These are phyloP conservation scores for Gymnopithys bicolor DNA, from an alignment of 2,797 vertebrate species.

Conservation along the genomic window DNA sequence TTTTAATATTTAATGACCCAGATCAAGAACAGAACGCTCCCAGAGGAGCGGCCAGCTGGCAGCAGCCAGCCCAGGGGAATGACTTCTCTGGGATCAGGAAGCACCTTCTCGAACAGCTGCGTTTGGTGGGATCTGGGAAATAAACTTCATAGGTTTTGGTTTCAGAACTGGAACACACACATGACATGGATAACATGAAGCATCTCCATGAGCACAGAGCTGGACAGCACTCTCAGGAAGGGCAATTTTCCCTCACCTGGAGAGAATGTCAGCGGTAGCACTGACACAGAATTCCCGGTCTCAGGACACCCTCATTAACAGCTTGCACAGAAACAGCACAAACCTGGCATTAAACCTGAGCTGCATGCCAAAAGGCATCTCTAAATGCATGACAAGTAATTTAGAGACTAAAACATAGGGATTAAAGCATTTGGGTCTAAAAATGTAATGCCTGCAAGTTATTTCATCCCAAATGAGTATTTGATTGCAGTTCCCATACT, in stretches of 20 bases:
- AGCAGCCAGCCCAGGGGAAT: conserved; percentile 27
- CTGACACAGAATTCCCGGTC: fast-evolving
- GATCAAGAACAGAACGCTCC: conserved; percentile 56
- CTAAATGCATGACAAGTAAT: neutral
- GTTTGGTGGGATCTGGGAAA: neutral
- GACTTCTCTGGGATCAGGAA: neutral
- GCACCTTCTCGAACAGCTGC: neutral
- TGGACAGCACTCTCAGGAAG: neutral
- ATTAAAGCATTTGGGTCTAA: neutral
- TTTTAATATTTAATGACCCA: conserved; percentile 72
- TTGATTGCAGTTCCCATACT: neutral
- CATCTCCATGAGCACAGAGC: neutral
- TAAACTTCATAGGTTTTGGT: neutral
- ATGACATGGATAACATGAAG: fast-evolving
- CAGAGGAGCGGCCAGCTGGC: conserved; percentile 34
- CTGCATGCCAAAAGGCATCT: neutral
- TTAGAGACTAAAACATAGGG: neutral
- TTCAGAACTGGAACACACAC: neutral
- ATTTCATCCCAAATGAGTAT: neutral
- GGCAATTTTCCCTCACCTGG: neutral
- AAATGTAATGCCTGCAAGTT: neutral
- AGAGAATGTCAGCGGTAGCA: fast-evolving
- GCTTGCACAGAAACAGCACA: neutral
- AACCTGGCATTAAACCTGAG: neutral
- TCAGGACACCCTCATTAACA: neutral